These are phyloP conservation scores for Platycheirus albimanus DNA, from an alignment of 2,888 invertebrate species.

Conservation along the genomic window DNA sequence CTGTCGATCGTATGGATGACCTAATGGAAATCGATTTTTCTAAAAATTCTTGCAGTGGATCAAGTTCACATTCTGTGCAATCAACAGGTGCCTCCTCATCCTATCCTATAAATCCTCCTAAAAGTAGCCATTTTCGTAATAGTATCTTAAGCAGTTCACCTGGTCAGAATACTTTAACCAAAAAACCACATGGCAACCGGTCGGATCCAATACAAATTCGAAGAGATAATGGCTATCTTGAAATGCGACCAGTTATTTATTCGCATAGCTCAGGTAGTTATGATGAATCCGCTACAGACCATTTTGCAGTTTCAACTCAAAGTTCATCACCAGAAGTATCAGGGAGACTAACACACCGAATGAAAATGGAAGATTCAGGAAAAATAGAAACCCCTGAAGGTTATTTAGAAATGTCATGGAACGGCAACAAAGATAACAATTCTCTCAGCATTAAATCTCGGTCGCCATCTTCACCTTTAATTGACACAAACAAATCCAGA, in stretches of 20 bases:
- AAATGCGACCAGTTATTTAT: slow-evolving; percentile 84
- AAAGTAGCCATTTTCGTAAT: slow-evolving; percentile 46
- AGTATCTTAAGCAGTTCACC: slow-evolving; percentile 52
- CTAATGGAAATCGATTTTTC: slow-evolving; percentile 92
- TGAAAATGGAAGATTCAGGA: slow-evolving; percentile 76
- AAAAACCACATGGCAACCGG: slow-evolving; percentile 64
- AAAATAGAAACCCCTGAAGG: slow-evolving; percentile 84
- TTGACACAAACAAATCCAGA: slow-evolving; percentile 35
- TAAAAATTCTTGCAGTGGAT: slow-evolving; percentile 78
- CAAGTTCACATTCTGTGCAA: slow-evolving; percentile 70
- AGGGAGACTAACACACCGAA: slow-evolving; percentile 76
- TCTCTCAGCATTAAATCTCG: slow-evolving; percentile 28
- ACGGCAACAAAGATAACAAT: slow-evolving; percentile 77
- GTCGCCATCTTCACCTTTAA: slow-evolving; percentile 11
- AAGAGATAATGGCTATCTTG: slow-evolving; percentile 84
- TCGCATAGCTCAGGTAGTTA: slow-evolving; percentile 43
- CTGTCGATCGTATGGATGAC: slow-evolving; percentile 88
- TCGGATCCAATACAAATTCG: slow-evolving; percentile 60
- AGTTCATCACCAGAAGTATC: slow-evolving; percentile 82
- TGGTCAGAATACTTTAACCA: slow-evolving; percentile 30
- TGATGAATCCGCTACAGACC: slow-evolving; percentile 57
- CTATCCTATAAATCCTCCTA: slow-evolving; percentile 45
- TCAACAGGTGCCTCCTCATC: slow-evolving; percentile 48
- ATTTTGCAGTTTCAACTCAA: slow-evolving; percentile 55
- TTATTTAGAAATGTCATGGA: slow-evolving; percentile 87